Evolutionary conservation across 2,797 vertebrate genomes (phyloP).

Genomic region (Argentina silus): DNA sequence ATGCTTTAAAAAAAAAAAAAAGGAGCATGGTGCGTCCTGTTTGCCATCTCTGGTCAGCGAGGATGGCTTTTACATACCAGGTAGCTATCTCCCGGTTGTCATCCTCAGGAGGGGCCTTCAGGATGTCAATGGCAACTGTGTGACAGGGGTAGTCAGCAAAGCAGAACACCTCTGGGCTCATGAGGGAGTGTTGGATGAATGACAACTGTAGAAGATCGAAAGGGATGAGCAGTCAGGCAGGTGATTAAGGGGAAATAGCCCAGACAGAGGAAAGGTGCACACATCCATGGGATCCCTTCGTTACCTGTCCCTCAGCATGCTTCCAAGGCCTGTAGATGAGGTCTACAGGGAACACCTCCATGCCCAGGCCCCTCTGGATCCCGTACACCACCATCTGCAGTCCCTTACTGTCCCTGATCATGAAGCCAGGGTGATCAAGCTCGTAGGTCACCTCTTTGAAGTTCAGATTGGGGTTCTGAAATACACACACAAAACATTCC

Average conservation of each 20-base stretch:
- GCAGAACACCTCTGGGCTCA: constrained; percentile 98
- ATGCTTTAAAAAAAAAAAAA: no score
- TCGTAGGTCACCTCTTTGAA: constrained; percentile 99
- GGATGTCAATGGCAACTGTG: constrained; percentile 95
- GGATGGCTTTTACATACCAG: constrained; percentile 78
- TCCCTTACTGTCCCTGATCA: constrained; percentile 97
- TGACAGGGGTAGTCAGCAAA: constrained; percentile 98
- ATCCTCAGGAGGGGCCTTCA: constrained; percentile 98
- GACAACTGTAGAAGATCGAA: constrained; percentile 82
- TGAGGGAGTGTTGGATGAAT: constrained; percentile 97
- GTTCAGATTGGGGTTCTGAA: constrained; percentile 94
- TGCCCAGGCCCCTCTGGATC: constrained; percentile 93
- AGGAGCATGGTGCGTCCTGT: no score
- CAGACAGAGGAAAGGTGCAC: not conserved
- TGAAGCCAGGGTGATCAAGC: constrained; percentile 94
- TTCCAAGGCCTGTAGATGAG: constrained; percentile 99
- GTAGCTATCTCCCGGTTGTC: constrained; percentile 99
- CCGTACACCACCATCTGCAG: constrained; percentile 96
- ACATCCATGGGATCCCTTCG: not conserved
- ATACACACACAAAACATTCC: constrained; percentile 17
- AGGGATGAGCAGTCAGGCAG: not conserved
- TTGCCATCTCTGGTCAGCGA: not conserved
- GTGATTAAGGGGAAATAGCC: not conserved
- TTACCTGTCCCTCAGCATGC: constrained; percentile 97
- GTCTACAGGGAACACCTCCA: constrained; percentile 97